Conservation (phyloP, 1,140 invertebrate species). For the Heliconius hewitsoni region DNA sequence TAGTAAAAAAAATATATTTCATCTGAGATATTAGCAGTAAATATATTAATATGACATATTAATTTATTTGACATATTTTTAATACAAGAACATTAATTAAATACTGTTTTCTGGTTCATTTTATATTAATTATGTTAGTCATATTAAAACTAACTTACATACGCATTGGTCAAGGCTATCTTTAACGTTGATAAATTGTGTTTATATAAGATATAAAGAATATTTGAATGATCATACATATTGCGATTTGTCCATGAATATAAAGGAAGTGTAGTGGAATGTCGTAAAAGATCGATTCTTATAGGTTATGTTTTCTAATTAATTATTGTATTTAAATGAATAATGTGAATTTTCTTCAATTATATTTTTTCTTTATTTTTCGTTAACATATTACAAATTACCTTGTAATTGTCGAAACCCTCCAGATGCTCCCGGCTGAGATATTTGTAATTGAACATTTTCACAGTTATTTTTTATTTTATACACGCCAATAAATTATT, state of each 20-base stretch:
- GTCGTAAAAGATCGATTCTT: slow-evolving; percentile 51
- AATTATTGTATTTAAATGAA: not conserved
- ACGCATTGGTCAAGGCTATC: not conserved
- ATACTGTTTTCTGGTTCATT: not conserved
- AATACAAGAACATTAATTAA: not conserved
- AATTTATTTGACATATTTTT: not conserved
- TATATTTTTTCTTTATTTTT: not conserved
- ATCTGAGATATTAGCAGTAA: too few relatives aligned
- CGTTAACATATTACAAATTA: slow-evolving; percentile 66
- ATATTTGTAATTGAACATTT: slow-evolving; percentile 86
- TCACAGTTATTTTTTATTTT: slow-evolving; percentile 32
- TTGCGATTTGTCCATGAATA: not conserved
- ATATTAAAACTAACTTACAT: not conserved
- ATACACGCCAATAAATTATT: not conserved
- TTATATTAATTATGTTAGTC: not conserved
- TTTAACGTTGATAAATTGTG: not conserved
- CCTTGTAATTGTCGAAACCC: slow-evolving; percentile 97
- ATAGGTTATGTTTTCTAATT: slow-evolving; percentile 43
- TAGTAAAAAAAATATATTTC: too few relatives aligned
- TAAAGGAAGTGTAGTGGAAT: slow-evolving; percentile 24
- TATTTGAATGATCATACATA: not conserved
- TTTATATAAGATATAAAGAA: not conserved
- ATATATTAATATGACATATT: too few relatives aligned
- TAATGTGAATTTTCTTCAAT: not conserved
- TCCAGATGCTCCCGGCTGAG: slow-evolving; percentile 89